phyloP scores from a whole-genome alignment of 2,113 vertebrate species.

The Felis chaus region DNA sequence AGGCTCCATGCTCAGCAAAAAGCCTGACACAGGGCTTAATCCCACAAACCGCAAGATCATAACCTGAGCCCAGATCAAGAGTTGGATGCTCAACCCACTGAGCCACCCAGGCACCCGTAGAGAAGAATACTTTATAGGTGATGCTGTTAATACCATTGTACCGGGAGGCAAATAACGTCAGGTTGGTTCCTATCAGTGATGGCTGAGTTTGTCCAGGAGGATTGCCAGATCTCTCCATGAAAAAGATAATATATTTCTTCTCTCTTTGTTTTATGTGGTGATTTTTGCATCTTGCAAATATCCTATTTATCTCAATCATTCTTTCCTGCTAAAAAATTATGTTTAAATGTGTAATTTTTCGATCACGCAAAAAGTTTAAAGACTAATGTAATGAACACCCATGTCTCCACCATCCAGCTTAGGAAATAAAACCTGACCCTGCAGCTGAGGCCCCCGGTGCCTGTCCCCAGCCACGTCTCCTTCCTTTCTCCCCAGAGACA shows the following conservation, averaged over 20 bases:
- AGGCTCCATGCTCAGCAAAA: too few relatives aligned
- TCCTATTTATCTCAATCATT: neutral
- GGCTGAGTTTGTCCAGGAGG: neutral
- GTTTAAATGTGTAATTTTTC: neutral
- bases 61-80: too few relatives aligned
- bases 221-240: neutral
- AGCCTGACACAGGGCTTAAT: too few relatives aligned
- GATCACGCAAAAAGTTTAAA: neutral
- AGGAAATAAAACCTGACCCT: neutral
- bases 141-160: neutral
- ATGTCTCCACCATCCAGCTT: neutral
- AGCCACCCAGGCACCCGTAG: neutral
- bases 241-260: neutral
- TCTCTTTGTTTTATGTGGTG: neutral
- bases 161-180: neutral
- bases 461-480: neutral
- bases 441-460: neutral
- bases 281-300: slow-evolving; percentile 22
- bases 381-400: neutral
- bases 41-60: too few relatives aligned
- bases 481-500: neutral
- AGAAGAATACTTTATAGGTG: neutral
- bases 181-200: neutral
- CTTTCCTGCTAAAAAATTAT: neutral
- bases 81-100: too few relatives aligned